A percentile compares a stretch with the other conserved stretches of the same genome.
Evolutionary conservation across 2,888 invertebrate genomes (phyloP).

Genomic region (Barypeithes pellucidus): DNA sequence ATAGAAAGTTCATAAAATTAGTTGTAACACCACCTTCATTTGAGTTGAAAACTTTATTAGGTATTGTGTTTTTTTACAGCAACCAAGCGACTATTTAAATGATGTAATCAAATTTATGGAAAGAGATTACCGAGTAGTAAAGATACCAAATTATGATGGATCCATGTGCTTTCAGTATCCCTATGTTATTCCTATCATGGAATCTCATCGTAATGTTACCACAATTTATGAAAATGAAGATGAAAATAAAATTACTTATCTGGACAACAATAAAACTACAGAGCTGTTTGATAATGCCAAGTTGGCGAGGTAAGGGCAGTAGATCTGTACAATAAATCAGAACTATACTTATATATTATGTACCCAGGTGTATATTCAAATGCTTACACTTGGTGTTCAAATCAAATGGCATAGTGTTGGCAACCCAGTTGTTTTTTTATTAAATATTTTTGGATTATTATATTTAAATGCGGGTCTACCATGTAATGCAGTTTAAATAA

Average conservation of each 20-base stretch:
- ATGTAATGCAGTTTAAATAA: too few relatives aligned
- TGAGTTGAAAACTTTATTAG: too few relatives aligned
- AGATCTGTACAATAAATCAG: not conserved
- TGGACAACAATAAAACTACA: slow-evolving; percentile 75
- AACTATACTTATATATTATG: too few relatives aligned
- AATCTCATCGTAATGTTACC: slow-evolving; percentile 70
- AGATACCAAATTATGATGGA: slow-evolving; percentile 79
- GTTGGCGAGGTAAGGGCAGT: slow-evolving; percentile 72
- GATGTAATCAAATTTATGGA: slow-evolving; percentile 78
- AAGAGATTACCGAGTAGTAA: slow-evolving; percentile 78
- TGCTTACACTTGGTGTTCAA: too few relatives aligned
- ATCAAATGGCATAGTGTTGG: too few relatives aligned
- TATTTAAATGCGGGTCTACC: too few relatives aligned
- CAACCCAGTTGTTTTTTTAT: too few relatives aligned
- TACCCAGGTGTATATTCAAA: too few relatives aligned
- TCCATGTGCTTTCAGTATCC: slow-evolving; percentile 83
- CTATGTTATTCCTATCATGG: slow-evolving; percentile 78
- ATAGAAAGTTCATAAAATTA: too few relatives aligned
- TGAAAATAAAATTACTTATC: slow-evolving; percentile 18
- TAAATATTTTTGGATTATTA: too few relatives aligned
- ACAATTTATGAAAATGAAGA: slow-evolving; percentile 45
- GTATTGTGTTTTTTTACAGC: not conserved
- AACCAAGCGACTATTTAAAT: slow-evolving; percentile 11
- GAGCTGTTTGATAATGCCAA: slow-evolving; percentile 80
- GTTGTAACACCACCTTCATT: too few relatives aligned